Evolutionary conservation across 2,888 invertebrate species (phyloP).

Genomic region (Sarcophaga carnaria): DNA sequence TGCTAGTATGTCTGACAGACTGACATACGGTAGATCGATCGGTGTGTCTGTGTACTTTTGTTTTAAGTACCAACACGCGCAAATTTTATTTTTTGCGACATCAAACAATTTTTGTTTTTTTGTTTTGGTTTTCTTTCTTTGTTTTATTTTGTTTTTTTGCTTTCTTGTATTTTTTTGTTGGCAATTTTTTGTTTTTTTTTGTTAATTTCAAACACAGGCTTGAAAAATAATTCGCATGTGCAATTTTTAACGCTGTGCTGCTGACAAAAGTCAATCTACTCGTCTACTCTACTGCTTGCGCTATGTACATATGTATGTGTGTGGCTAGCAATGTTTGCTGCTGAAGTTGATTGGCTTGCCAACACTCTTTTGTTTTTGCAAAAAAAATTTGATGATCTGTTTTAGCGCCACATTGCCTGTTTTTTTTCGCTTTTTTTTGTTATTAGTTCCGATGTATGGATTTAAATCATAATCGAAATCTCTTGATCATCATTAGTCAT

Average conservation of each 20-base stretch:
- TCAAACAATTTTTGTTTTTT: not conserved
- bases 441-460: not conserved
- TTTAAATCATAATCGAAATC: conserved; percentile 7
- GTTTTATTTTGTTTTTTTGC: not conserved
- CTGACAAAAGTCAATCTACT: conserved; percentile 14
- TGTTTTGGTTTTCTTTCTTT: conserved; percentile 12
- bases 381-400: conserved; percentile 9
- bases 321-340: conserved; percentile 25
- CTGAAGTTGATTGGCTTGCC: too few relatives aligned
- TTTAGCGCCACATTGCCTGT: conserved; percentile 18
- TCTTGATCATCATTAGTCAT: conserved; percentile 5
- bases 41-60: conserved; percentile 19
- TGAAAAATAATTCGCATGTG: conserved; percentile 56
- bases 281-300: not conserved
- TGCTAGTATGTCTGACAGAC: not conserved
- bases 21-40: not conserved
- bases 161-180: conserved; percentile 5
- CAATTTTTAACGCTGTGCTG: conserved; percentile 18
- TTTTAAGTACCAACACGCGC: conserved; percentile 68
- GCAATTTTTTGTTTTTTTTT: conserved; percentile 6
- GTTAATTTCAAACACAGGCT: conserved; percentile 37
- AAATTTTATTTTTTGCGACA: conserved; percentile 47
- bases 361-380: too few relatives aligned
- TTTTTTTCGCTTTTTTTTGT: not conserved
- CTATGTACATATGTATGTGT: not conserved